phyloP scores from a whole-genome alignment of 2,888 invertebrate species.

The Prosapia bicincta region DNA sequence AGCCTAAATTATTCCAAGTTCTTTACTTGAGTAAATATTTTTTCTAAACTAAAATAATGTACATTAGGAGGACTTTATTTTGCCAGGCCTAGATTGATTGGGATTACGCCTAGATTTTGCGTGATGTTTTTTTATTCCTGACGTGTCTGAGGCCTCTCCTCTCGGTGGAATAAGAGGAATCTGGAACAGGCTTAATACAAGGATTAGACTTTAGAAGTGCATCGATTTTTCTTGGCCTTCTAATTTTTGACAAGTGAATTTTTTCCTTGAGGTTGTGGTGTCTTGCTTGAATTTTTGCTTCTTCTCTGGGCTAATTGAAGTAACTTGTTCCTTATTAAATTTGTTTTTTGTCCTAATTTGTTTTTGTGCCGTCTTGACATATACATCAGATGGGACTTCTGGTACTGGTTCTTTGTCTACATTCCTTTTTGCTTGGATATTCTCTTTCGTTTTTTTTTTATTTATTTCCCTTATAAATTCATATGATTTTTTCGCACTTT shows the following conservation, averaged over 20 bases:
- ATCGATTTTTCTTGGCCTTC: too few species aligned
- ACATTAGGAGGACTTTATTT: background rate
- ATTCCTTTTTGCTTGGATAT: background rate
- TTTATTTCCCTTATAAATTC: background rate
- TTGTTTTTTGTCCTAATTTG: background rate
- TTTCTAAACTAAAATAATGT: background rate
- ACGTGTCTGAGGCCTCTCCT: too few species aligned
- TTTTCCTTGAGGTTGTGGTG: too few species aligned
- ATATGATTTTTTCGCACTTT: background rate
- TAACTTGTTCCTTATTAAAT: background rate
- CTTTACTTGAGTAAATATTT: background rate
- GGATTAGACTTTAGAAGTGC: too few species aligned
- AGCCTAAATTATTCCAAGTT: background rate
- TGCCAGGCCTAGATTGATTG: too few species aligned
- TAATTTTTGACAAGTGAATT: background rate
- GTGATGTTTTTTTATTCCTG: background rate
- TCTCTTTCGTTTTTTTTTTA: background rate
- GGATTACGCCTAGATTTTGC: too few species aligned
- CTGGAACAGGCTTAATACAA: too few species aligned
- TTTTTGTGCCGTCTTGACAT: background rate
- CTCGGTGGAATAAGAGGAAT: background rate
- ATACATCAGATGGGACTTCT: background rate
- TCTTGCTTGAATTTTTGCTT: too few species aligned
- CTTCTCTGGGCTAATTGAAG: background rate
- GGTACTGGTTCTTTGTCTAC: background rate